Conservation (phyloP, 2,797 vertebrate species). For the Argyrosomus regius region DNA sequence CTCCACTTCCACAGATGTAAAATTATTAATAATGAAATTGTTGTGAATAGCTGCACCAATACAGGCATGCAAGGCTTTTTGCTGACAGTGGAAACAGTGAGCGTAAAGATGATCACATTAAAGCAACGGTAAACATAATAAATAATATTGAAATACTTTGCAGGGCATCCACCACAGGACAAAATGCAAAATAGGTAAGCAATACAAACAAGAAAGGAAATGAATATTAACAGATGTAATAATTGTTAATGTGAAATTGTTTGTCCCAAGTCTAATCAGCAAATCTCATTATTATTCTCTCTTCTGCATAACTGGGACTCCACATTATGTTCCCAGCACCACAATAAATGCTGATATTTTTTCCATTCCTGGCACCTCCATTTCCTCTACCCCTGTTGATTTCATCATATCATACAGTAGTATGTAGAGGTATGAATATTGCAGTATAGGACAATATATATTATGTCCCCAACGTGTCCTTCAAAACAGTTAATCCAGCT, state of each 20-base stretch:
- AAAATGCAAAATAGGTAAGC: slow-evolving; percentile 29
- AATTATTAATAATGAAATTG: slow-evolving; percentile 7
- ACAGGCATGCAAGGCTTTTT: slow-evolving; percentile 8
- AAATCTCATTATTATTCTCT: slow-evolving; percentile 54
- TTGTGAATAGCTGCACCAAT: slow-evolving; percentile 4
- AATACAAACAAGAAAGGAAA: slow-evolving; percentile 42
- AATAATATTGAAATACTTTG: slow-evolving; percentile 32
- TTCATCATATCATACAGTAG: slow-evolving; percentile 13
- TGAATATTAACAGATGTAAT: slow-evolving; percentile 46
- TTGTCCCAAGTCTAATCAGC: slow-evolving; percentile 31
- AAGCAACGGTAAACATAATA: slow-evolving; percentile 19
- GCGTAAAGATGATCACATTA: slow-evolving; percentile 18
- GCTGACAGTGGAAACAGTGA: slow-evolving; percentile 25
- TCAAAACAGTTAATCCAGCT: slow-evolving; percentile 56
- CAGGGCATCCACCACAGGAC: background rate
- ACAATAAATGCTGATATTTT: slow-evolving; percentile 39
- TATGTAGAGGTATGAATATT: slow-evolving; percentile 31
- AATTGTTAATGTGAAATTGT: slow-evolving; percentile 28
- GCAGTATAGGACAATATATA: slow-evolving; percentile 28
- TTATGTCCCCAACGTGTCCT: slow-evolving; percentile 44
- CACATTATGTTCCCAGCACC: slow-evolving; percentile 39
- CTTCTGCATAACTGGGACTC: slow-evolving; percentile 44
- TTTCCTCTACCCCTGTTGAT: slow-evolving; percentile 31
- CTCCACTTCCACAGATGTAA: background rate
- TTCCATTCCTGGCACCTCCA: slow-evolving; percentile 24